Conservation (phyloP, 2,113 vertebrate species). For the Ceyx melanurus region DNA sequence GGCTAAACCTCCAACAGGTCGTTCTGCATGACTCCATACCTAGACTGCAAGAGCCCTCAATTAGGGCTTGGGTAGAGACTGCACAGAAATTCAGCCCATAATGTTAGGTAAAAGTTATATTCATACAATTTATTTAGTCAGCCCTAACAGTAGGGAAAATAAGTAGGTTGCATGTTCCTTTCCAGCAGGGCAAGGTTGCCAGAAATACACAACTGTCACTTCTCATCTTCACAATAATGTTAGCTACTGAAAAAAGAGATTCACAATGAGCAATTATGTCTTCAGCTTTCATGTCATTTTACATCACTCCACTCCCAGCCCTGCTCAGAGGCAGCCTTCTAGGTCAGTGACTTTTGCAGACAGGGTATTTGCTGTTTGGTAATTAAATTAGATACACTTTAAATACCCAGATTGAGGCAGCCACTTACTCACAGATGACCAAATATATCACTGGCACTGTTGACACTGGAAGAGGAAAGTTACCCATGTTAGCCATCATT, state of each 20-base stretch:
- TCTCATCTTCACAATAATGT: slow-evolving; percentile 58
- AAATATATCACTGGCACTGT: neutral
- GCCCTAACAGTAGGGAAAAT: slow-evolving; percentile 37
- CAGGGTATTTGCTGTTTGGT: slow-evolving; percentile 46
- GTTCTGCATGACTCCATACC: slow-evolving; percentile 7
- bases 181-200: slow-evolving; percentile 55
- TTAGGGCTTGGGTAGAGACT: slow-evolving; percentile 25
- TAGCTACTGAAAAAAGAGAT: slow-evolving; percentile 53
- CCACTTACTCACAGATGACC: neutral
- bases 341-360: slow-evolving; percentile 70
- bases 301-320: slow-evolving; percentile 63
- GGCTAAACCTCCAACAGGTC: slow-evolving; percentile 11
- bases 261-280: slow-evolving; percentile 69
- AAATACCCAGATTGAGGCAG: slow-evolving; percentile 59
- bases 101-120: slow-evolving; percentile 54
- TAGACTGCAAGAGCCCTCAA: slow-evolving; percentile 12
- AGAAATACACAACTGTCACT: slow-evolving; percentile 69
- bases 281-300: slow-evolving; percentile 72
- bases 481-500: slow-evolving; percentile 17
- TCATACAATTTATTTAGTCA: slow-evolving; percentile 50
- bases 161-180: slow-evolving; percentile 60
- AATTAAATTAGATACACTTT: slow-evolving; percentile 71
- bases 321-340: slow-evolving; percentile 65
- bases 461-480: slow-evolving; percentile 13
- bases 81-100: slow-evolving; percentile 31